These are phyloP conservation scores for Falco concolor DNA, from an alignment of 2,797 vertebrate species.

Conservation along the genomic window DNA sequence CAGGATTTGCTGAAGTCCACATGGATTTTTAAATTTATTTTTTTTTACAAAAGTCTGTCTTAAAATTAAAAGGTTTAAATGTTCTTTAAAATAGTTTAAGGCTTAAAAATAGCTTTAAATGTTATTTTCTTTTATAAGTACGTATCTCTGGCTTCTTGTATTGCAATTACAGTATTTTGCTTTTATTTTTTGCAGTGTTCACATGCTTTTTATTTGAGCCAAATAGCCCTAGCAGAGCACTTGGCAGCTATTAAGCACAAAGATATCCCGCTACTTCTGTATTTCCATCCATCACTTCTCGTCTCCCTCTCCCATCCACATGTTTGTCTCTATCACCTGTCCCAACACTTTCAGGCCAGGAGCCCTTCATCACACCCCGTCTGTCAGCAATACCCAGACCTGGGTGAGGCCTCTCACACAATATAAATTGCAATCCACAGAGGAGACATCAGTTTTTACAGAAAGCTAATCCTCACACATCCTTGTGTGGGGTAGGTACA, in stretches of 20 bases:
- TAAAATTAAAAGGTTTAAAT: not conserved
- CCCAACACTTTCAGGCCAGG: not conserved
- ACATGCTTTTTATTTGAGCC: not conserved
- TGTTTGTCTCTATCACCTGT: not conserved
- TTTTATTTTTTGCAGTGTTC: not conserved
- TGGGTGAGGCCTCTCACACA: not conserved
- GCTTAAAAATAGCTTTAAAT: not conserved
- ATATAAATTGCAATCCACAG: not conserved
- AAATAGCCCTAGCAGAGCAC: not conserved
- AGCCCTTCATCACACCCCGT: not conserved
- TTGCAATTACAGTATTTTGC: not conserved
- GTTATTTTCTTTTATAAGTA: not conserved
- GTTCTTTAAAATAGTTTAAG: not conserved
- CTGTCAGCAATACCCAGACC: not conserved
- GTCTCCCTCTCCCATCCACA: not conserved
- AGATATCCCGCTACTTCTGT: not conserved
- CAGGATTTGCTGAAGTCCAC: not conserved
- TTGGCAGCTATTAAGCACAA: not conserved
- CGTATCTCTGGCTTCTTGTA: not conserved
- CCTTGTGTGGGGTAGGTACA: not conserved
- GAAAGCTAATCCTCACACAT: not conserved
- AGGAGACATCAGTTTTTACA: not conserved
- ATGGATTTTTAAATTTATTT: not conserved
- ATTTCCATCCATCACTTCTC: not conserved
- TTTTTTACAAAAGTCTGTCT: rapidly evolving